phyloP scores from a whole-genome alignment of 2,888 invertebrate genomes.

The Halictus quadricinctus region DNA sequence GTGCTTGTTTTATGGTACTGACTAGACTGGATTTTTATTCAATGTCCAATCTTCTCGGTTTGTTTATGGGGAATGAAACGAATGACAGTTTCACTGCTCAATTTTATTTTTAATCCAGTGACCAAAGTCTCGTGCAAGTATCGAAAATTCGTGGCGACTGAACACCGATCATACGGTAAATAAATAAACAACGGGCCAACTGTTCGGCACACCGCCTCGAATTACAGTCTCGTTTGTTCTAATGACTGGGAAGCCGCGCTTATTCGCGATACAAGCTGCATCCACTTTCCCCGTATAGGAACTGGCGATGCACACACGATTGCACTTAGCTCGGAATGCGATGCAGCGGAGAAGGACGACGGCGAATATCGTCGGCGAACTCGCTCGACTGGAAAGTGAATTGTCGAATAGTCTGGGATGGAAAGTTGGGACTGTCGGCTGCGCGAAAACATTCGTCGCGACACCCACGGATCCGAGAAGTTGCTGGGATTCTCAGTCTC shows the following conservation, averaged over 20 bases:
- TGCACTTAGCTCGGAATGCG: slow-evolving; percentile 3
- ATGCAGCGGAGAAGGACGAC: background rate
- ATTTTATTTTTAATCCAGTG: background rate
- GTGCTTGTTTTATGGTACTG: background rate
- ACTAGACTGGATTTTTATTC: background rate
- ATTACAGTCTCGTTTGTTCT: background rate
- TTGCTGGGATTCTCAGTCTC: background rate
- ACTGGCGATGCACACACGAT: background rate
- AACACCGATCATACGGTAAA: too few relatives aligned
- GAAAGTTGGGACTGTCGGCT: background rate
- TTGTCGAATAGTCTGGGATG: slow-evolving; percentile 12
- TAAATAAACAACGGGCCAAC: slow-evolving; percentile 1
- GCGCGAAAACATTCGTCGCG: slow-evolving; percentile 4
- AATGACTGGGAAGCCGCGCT: background rate
- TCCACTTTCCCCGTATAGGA: background rate
- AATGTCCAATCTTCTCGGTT: background rate
- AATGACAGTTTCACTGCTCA: background rate
- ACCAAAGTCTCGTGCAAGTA: background rate
- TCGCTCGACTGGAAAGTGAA: slow-evolving; percentile 15
- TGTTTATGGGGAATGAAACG: background rate
- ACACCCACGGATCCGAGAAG: background rate
- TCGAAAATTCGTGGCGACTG: too few relatives aligned
- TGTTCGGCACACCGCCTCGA: background rate
- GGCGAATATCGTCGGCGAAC: slow-evolving; percentile 17
- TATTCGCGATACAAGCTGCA: background rate